Evolutionary conservation across 2,888 invertebrate genomes (phyloP).

Genomic region (Bombylius discolor): DNA sequence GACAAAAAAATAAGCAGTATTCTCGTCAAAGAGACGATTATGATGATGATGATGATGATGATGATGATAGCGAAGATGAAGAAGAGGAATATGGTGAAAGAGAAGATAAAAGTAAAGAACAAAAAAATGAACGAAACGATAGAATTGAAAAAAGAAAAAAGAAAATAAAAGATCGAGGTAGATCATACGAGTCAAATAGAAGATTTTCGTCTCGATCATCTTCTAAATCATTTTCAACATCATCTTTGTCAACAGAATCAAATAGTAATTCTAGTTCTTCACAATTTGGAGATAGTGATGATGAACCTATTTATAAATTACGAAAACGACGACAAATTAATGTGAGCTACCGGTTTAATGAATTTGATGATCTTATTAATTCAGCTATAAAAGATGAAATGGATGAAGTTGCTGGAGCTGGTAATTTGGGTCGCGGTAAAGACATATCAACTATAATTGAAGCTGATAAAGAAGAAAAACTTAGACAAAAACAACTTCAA

Average conservation of each 20-base stretch:
- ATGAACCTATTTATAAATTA: conserved; percentile 71
- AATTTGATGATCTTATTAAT: conserved; percentile 91
- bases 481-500: conserved; percentile 20
- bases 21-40: neutral
- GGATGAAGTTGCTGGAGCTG: conserved; percentile 61
- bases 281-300: conserved; percentile 37
- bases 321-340: conserved; percentile 67
- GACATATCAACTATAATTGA: conserved; percentile 85
- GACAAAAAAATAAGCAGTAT: conserved; percentile 15
- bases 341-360: conserved; percentile 75
- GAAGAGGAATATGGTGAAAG: conserved; percentile 19
- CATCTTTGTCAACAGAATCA: conserved; percentile 16
- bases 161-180: neutral
- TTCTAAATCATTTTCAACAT: conserved; percentile 9
- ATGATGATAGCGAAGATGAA: conserved; percentile 16
- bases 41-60: conserved; percentile 5
- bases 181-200: conserved; percentile 14
- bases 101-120: conserved; percentile 22
- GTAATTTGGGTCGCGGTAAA: conserved; percentile 75
- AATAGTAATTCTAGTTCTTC: conserved; percentile 16
- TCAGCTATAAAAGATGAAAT: conserved; percentile 77
- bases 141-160: neutral
- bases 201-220: conserved; percentile 18
- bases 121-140: neutral
- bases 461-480: conserved; percentile 56